Evolutionary conservation across 2,888 invertebrate species (phyloP).

Genomic region (Rosalia funebris): DNA sequence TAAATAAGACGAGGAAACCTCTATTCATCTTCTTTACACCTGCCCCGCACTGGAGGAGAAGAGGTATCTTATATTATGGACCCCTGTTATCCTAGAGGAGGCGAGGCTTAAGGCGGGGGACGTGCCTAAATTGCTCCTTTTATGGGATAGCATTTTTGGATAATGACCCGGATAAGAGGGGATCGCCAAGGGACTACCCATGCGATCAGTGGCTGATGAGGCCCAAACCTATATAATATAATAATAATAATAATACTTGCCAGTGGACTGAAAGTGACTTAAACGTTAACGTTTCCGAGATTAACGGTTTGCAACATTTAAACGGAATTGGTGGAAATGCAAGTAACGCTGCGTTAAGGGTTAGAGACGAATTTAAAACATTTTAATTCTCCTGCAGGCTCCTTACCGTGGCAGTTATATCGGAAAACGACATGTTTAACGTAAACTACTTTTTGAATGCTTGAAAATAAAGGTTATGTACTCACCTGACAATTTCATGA

Average conservation of each 20-base stretch:
- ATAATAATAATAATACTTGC: slow-evolving; percentile 14
- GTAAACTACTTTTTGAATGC: background rate
- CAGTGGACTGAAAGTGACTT: slow-evolving; percentile 15
- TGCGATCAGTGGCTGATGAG: no score
- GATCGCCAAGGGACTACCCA: no score
- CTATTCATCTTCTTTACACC: no score
- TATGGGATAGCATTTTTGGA: no score
- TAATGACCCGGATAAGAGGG: no score
- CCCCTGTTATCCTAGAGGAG: no score
- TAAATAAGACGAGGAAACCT: no score
- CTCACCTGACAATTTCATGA: slow-evolving; percentile 3
- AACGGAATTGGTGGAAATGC: slow-evolving; percentile 9
- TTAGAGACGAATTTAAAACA: slow-evolving; percentile 12
- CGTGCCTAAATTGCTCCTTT: no score
- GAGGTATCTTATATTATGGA: no score
- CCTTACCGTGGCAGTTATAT: background rate
- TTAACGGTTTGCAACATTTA: slow-evolving; percentile 13
- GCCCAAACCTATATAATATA: no score
- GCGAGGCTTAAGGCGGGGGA: no score
- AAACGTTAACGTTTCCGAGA: slow-evolving; percentile 10
- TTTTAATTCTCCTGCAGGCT: slow-evolving; percentile 15
- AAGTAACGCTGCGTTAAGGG: slow-evolving; percentile 6
- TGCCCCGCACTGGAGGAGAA: no score
- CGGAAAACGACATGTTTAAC: background rate
- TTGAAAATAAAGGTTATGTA: background rate